Evolutionary conservation across 1,140 invertebrate species (phyloP).

Genomic region (Brachionus asplanchnoidis): DNA sequence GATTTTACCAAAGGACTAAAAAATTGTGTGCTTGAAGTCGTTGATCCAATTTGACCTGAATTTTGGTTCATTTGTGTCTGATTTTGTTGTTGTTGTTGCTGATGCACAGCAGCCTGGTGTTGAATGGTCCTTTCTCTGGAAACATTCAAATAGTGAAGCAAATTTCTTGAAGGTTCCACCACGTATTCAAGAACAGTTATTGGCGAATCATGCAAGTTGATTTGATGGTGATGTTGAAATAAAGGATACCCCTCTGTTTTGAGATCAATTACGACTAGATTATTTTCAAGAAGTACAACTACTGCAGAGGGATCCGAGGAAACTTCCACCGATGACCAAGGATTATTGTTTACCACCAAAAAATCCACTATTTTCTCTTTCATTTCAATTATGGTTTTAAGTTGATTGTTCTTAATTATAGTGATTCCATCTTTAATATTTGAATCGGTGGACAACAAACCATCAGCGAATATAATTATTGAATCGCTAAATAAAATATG

Average conservation of each 20-base stretch:
- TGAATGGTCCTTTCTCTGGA: not conserved
- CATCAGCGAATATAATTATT: constrained; percentile 28
- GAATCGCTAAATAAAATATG: not conserved
- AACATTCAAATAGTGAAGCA: constrained; percentile 1
- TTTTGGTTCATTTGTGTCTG: not conserved
- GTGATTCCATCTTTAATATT: constrained; percentile 30
- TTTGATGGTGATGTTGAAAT: constrained; percentile 97
- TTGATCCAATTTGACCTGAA: not conserved
- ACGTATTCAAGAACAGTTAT: constrained; percentile 64
- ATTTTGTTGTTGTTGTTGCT: not conserved
- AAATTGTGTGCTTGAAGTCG: constrained; percentile 15
- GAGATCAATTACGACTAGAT: constrained; percentile 94
- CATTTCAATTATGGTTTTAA: constrained; percentile 87
- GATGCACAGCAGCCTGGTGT: not conserved
- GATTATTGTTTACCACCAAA: constrained; percentile 85
- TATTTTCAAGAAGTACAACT: constrained; percentile 91
- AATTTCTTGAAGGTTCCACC: not conserved
- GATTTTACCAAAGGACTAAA: not conserved
- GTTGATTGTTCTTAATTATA: constrained; percentile 27
- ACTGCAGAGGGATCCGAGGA: constrained; percentile 86
- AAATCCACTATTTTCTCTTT: constrained; percentile 96
- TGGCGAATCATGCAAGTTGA: constrained; percentile 95
- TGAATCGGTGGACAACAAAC: not conserved
- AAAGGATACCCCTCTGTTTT: constrained; percentile 88
- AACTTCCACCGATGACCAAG: constrained; percentile 71